These are phyloP conservation scores for Lophura nycthemera DNA, from an alignment of 2,113 vertebrate genomes.

Conservation along the genomic window DNA sequence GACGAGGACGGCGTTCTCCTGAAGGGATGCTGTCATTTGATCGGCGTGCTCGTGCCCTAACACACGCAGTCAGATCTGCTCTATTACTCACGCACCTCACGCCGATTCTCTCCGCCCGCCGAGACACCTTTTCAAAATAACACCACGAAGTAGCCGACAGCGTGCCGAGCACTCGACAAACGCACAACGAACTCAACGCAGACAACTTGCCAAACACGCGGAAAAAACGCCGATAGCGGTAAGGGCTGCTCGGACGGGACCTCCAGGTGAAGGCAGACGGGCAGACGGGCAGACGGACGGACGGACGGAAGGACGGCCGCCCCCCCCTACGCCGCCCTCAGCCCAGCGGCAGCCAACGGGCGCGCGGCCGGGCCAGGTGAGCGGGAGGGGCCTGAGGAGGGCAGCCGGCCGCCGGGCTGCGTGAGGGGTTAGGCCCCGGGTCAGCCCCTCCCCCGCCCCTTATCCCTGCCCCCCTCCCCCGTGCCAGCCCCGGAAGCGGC, in stretches of 20 bases:
- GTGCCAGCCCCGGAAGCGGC: not conserved
- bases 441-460: not conserved
- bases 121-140: not conserved
- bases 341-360: no score
- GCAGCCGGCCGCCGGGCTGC: not conserved
- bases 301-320: no score
- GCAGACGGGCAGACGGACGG: no score
- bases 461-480: not conserved
- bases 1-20: not conserved
- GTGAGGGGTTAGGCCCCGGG: no score
- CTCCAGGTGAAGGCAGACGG: not conserved
- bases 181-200: not conserved
- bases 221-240: rapidly evolving
- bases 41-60: rapidly evolving
- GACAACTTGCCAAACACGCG: not conserved
- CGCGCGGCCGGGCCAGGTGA: no score
- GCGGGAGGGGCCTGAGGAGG: no score
- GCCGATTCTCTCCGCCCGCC: not conserved
- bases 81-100: not conserved
- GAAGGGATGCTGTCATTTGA: not conserved
- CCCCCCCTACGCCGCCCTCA: no score
- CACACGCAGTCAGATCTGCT: not conserved
- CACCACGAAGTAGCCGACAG: not conserved
- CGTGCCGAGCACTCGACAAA: no score
- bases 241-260: not conserved